Evolutionary conservation across 2,113 vertebrate species (phyloP).

Genomic region (Brachypteracias leptosomus): DNA sequence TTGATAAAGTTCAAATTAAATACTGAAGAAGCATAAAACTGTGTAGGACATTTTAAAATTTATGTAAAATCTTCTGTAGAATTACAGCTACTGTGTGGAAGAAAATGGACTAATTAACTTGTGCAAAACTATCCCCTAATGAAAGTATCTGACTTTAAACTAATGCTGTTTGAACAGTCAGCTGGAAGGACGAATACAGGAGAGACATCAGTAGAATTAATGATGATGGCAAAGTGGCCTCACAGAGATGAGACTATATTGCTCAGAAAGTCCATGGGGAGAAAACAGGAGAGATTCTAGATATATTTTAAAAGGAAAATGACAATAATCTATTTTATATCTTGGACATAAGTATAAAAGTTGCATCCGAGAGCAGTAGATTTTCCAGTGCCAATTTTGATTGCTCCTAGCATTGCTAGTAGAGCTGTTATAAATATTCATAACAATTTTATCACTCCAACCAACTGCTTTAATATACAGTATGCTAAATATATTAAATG

Average conservation of each 20-base stretch:
- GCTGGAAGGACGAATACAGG: constrained; percentile 31
- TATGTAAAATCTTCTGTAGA: background rate
- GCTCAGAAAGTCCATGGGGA: background rate
- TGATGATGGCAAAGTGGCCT: constrained; percentile 9
- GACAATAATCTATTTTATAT: background rate
- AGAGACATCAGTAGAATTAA: constrained; percentile 46
- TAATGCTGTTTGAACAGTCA: constrained; percentile 26
- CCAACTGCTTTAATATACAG: constrained; percentile 21
- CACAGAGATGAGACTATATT: background rate
- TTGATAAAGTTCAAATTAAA: background rate
- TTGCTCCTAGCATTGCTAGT: background rate
- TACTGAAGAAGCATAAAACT: background rate
- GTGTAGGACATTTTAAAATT: background rate
- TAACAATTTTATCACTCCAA: constrained; percentile 12
- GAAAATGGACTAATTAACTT: constrained; percentile 61
- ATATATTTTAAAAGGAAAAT: background rate
- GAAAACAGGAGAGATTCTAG: background rate
- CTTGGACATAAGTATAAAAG: background rate
- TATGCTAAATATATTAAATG: constrained; percentile 10
- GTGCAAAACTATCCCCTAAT: constrained; percentile 20
- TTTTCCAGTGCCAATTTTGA: constrained; percentile 9
- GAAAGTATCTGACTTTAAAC: constrained; percentile 57
- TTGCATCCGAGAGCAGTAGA: background rate
- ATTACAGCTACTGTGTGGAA: background rate
- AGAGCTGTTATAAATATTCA: constrained; percentile 52